Base-by-base conservation (phyloP, 2,113 vertebrate species). In the Hemiprocne comata region DNA sequence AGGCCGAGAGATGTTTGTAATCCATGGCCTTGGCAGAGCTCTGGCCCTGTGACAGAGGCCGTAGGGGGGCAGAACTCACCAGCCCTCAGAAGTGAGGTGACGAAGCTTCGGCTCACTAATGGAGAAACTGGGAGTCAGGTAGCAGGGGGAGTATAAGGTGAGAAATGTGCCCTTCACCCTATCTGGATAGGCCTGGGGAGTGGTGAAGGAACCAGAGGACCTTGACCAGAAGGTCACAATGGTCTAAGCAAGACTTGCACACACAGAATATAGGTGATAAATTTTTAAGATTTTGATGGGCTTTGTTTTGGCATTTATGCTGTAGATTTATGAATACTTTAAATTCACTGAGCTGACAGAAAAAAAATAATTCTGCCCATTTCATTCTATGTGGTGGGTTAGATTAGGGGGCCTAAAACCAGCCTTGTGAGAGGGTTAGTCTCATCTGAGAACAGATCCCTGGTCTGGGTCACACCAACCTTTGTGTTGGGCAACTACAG, bases 101-200 rank as follows among this genome's bases (percentile, higher is more conserved):
- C 15, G 65, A 7, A 8, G 17, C n/a, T 25, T 7, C 33, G 12
- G 36, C 12, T 29, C 10, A 10, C 2, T 25, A 24, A 29, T 7
- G 64, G 38, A 7, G 29, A 31, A 40, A 2, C 0, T 31, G 33
- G 48, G 38, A 40, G 12, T 4, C 2, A 8, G 28, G 36, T 7
- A 19, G 48, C 21, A 23, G 48, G 48, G 48, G 48, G 67, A 4
- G n/a, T 2, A 0, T 17, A 42, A 21, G 10, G 57, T 9, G 40
- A n/a, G n/a, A 17, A 16, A 7, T 1, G 13, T 17, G n/a, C 19
- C 24, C 11, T 2, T 34, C 5, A 1, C 1, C 2, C 7, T 11
- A 1, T 20, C 6, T 10, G 55, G 11, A 1, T 26, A 3, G 12
- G 12, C 9, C 2, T 29, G 36, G 29, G 23, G 8, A 11, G 58